Base-by-base conservation (phyloP, 2,888 invertebrate genomes). In the Ophion slaviceki region DNA sequence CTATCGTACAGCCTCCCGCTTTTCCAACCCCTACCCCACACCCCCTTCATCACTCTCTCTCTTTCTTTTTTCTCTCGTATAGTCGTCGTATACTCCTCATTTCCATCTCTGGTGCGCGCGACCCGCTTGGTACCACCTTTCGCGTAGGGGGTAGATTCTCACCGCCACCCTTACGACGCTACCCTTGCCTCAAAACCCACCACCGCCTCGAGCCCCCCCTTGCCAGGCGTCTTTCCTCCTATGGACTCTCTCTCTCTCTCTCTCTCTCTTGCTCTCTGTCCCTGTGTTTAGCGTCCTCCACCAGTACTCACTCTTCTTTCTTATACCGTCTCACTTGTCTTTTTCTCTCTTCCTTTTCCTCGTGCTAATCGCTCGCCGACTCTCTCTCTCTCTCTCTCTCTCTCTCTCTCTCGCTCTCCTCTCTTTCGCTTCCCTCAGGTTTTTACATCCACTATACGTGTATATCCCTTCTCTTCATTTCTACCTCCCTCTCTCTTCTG, bases 1-100 rank as follows among this genome's bases (percentile, higher is more conserved):
- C 92, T 92, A 92, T 91, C 92, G 88, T 68, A 75, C 68, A 89
- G 89, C 90, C 87, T 88, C 88, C 82, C 88, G 77, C 83, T 87
- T 84, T 88, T 88, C 85, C 87, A 80, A 85, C 74, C 86, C 78
- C 81, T 78, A 76, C 86, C 83, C 78, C 53, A 62, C 80, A 72
- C 85, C 87, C 81, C 87, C 88, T 87, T 77, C 66, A 57, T 77
- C 88, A 88, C 88, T 89, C 89, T 88, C 87, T 87, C 88, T 87
- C 76, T 28, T 78, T 75, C 68, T 70, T 76, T 80, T 74, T 85
- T 71, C 71, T 72, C 79, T 75, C 81, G 72, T 74, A 67, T 71
- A 87, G 85, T 82, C 87, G 86, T 84, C 89, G 84, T 77, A 75
- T 61, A 72, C 88, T 81, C 79, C 89, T 85, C 90, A 87, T 88